Conservation (phyloP, 1,140 invertebrate species). For the Lepeophtheirus salmonis region DNA sequence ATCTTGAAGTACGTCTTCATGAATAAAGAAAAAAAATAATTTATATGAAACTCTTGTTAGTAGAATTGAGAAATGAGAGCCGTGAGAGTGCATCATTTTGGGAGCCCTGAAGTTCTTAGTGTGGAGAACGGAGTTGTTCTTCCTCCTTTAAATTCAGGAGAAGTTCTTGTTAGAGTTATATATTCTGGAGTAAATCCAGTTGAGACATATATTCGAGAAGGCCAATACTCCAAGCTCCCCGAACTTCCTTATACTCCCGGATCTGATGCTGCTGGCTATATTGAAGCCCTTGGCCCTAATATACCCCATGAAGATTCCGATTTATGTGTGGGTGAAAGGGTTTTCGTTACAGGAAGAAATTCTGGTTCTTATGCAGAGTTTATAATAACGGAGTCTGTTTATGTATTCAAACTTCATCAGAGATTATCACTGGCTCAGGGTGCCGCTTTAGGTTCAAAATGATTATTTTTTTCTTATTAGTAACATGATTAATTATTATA, state of each 20-base stretch:
- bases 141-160: background rate
- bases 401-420: conserved; percentile 28
- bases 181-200: conserved; percentile 38
- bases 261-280: conserved; percentile 14
- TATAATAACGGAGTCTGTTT: conserved; percentile 24
- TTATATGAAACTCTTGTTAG: no score
- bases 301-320: background rate
- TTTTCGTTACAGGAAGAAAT: conserved; percentile 26
- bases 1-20: no score
- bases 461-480: background rate
- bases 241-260: conserved; percentile 17
- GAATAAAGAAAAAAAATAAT: no score
- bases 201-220: conserved; percentile 38
- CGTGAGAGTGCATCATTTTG: conserved; percentile 7
- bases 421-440: conserved; percentile 27
- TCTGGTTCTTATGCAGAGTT: conserved; percentile 36
- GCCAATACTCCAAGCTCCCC: conserved; percentile 29
- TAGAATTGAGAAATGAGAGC: conserved; percentile 16
- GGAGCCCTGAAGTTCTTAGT: conserved; percentile 13
- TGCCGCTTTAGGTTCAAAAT: conserved; percentile 4
- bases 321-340: conserved; percentile 34
- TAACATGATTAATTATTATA: conserved; percentile 32
- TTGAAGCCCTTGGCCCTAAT: conserved; percentile 7
- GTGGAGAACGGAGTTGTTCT: background rate
- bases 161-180: conserved; percentile 34